Percentiles rank a stretch among this genome's conserved stretches.
These are phyloP conservation scores for Sepiola atlantica DNA, from an alignment of 2,888 invertebrate species.

Conservation along the genomic window DNA sequence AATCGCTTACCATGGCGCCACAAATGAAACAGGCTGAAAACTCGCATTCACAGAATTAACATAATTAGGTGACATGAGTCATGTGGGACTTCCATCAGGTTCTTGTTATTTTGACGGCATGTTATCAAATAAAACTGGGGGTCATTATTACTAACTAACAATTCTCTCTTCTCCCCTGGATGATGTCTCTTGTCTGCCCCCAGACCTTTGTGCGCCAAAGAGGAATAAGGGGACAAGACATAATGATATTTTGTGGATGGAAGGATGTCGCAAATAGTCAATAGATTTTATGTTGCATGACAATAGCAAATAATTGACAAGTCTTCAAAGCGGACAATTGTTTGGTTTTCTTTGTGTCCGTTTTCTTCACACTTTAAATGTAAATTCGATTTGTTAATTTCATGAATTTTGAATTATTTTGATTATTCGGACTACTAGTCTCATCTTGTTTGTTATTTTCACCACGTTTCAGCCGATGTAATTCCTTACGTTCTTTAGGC, in stretches of 20 bases:
- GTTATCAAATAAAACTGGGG: background rate
- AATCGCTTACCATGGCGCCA: background rate
- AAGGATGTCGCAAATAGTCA: background rate
- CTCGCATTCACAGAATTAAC: background rate
- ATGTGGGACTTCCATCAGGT: conserved; percentile 32
- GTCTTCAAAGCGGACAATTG: too few relatives aligned
- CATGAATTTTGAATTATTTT: too few relatives aligned
- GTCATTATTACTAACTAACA: background rate
- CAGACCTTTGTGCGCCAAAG: background rate
- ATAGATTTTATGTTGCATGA: background rate
- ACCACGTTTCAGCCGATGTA: too few relatives aligned
- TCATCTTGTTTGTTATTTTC: too few relatives aligned
- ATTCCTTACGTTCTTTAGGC: too few relatives aligned
- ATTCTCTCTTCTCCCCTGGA: background rate
- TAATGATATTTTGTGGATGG: background rate
- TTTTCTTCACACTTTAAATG: background rate
- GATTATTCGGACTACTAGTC: too few relatives aligned
- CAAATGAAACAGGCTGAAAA: conserved; percentile 32
- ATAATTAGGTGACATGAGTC: background rate
- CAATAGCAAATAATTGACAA: background rate
- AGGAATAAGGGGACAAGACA: background rate
- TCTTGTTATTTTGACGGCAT: background rate
- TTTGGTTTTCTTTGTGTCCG: background rate
- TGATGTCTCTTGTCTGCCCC: background rate
- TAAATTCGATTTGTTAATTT: background rate